Percentiles rank a stretch among this genome's conserved stretches.
Evolutionary conservation across 2,797 vertebrate species (phyloP).

Genomic region (Acipenser oxyrinchus): DNA sequence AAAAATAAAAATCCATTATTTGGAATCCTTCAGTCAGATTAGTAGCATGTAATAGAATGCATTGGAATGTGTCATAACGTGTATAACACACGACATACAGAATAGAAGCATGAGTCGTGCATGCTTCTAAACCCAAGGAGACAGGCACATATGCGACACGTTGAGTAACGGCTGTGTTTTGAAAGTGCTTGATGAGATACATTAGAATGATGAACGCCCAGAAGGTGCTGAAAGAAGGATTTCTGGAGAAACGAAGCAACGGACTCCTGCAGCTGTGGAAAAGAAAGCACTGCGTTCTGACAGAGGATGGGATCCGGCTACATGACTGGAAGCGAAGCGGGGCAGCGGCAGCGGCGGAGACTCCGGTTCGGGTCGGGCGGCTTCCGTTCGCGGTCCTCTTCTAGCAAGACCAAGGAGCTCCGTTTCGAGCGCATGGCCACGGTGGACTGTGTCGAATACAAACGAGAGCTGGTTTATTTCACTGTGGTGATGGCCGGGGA

Average conservation of each 20-base stretch:
- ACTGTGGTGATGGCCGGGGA: conserved; percentile 81
- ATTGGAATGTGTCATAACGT: no score
- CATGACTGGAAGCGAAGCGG: conserved; percentile 39
- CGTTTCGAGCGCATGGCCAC: conserved; percentile 79
- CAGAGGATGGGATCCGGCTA: conserved; percentile 76
- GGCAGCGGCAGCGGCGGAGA: conserved; percentile 13
- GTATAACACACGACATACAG: no score
- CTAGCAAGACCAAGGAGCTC: conserved; percentile 70
- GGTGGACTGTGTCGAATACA: conserved; percentile 90
- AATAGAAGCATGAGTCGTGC: no score
- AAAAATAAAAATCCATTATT: no score
- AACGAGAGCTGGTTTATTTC: conserved; percentile 80
- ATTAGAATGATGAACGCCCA: conserved; percentile 43
- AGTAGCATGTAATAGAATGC: no score
- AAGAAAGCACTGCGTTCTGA: conserved; percentile 80
- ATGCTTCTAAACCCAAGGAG: no score
- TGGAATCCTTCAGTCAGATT: no score
- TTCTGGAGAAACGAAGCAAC: conserved; percentile 86
- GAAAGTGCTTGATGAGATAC: no score
- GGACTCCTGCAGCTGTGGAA: conserved; percentile 90
- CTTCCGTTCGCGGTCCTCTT: conserved; percentile 52
- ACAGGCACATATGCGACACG: no score
- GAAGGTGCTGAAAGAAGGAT: conserved; percentile 72
- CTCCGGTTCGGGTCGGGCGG: conserved; percentile 42
- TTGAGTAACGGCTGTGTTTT: no score